Percentiles rank a stretch among this genome's conserved stretches.
Evolutionary conservation across 35 echinoderm and acorn worm genomes (phyloP).

Genomic region (Ophioderma brevispina): DNA sequence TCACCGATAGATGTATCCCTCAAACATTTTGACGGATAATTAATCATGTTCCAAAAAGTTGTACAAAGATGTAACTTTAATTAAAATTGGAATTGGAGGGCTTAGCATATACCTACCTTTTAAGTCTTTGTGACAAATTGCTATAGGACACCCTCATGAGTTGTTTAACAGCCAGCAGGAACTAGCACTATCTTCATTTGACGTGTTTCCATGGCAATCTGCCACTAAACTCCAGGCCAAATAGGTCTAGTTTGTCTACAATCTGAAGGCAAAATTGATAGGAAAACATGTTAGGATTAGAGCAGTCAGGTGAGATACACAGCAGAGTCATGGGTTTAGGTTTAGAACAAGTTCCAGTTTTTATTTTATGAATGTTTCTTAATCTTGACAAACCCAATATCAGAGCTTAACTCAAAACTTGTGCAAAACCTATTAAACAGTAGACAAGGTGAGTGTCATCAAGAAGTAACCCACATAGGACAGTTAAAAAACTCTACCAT

Average conservation of each 20-base stretch:
- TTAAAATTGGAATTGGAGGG: no score
- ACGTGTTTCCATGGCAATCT: conserved; percentile 91
- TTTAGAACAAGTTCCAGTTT: not conserved
- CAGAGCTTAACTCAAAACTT: no score
- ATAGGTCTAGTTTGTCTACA: conserved; percentile 92
- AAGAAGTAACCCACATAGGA: no score
- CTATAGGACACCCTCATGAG: conserved; percentile 93
- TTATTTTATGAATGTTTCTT: not conserved
- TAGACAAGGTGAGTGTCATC: no score
- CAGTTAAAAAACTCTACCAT: no score
- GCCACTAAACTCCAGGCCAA: conserved; percentile 93
- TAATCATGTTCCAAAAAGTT: no score
- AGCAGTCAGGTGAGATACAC: no score
- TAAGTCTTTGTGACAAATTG: conserved; percentile 79
- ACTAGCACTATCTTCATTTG: conserved; percentile 84
- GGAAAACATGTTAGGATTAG: not conserved
- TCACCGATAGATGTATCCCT: no score
- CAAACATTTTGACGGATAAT: no score
- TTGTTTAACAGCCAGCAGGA: conserved; percentile 89
- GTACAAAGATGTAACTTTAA: no score
- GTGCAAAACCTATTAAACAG: no score
- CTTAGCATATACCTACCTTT: conserved; percentile 96
- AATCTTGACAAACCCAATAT: not conserved
- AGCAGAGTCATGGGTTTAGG: no score
- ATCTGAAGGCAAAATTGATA: conserved; percentile 38